Conservation (phyloP, 2,113 vertebrate species). For the Hystrix brachyura region DNA sequence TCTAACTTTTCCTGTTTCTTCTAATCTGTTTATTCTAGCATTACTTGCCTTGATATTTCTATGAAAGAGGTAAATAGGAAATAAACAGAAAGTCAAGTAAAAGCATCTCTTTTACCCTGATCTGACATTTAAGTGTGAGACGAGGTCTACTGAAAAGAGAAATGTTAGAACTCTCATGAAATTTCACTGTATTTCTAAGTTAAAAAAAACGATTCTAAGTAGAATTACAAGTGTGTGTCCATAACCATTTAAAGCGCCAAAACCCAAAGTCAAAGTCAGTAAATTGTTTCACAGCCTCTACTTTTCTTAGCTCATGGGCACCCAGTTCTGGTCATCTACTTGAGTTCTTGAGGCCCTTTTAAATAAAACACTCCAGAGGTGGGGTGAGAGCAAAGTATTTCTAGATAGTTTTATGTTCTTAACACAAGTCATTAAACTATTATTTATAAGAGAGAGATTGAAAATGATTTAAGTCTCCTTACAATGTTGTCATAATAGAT, state of each 20-base stretch:
- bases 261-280: not conserved
- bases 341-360: not conserved
- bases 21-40: not conserved
- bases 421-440: not conserved
- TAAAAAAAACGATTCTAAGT: not conserved
- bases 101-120: not conserved
- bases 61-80: not conserved
- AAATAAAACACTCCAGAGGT: not conserved
- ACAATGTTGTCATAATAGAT: not conserved
- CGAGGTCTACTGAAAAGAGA: not conserved
- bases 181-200: not conserved
- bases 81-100: not conserved
- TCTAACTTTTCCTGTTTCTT: not conserved
- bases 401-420: not conserved
- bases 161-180: not conserved
- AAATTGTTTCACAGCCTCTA: not conserved
- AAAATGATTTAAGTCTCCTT: conserved; percentile 29
- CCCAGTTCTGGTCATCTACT: not conserved
- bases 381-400: not conserved
- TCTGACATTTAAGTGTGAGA: conserved; percentile 15
- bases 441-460: not conserved
- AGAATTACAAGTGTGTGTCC: not conserved
- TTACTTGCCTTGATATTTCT: not conserved
- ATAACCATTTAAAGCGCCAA: not conserved
- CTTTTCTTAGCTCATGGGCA: not conserved